Base-by-base conservation (phyloP, 2,888 invertebrate species). In the Drosophila quinaria region DNA sequence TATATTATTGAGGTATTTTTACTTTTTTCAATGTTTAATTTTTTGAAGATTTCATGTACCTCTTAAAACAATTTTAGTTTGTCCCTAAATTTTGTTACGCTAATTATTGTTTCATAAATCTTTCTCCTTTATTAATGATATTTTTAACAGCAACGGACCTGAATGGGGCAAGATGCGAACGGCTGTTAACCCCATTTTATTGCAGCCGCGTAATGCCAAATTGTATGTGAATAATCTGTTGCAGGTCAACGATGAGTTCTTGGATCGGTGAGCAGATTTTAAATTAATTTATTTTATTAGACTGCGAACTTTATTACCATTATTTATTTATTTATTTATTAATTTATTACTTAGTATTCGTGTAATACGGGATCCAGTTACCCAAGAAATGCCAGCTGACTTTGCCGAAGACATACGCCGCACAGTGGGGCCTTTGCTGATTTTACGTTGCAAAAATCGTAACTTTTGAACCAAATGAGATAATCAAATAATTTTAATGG, bases 81-180 rank as follows among this genome's bases (percentile, higher is more conserved):
- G 5, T 6, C 6, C 25, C 25, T 5, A 25, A 25, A 25, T 25
- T 25, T 5, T 25, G 6, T 5, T 5, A 1, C 25, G 25, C 25
- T 25, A 25, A 0, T 25, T 25, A 5, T 25, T 25, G 25, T 25
- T 9, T 9, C 3, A 5, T 1, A 9, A 10, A 13, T 8, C n/a
- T 9, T 19, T 3, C 8, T 41, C 0, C 19, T n/a, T 4, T 22
- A 11, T 3, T 44, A 22, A 35, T 19, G 11, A 31, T n/a, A 25
- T 2, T 17, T 5, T 25, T 1, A 15, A 13, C 79, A 94, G 94
- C 3, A 94, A 95, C 91, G 96, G 95, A 1, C 93, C 94, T 13
- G 93, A 94, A 74, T 96, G 96, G 96, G 94, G 94, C 42, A 93
- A 94, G 58, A 94, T 96, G 74, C 93, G 96, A 17, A 94, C 94